Evolutionary conservation across 2,888 invertebrate species (phyloP), one percentile per base, ranked within the genome.

Genomic region (Protophormia terraenovae): DNA sequence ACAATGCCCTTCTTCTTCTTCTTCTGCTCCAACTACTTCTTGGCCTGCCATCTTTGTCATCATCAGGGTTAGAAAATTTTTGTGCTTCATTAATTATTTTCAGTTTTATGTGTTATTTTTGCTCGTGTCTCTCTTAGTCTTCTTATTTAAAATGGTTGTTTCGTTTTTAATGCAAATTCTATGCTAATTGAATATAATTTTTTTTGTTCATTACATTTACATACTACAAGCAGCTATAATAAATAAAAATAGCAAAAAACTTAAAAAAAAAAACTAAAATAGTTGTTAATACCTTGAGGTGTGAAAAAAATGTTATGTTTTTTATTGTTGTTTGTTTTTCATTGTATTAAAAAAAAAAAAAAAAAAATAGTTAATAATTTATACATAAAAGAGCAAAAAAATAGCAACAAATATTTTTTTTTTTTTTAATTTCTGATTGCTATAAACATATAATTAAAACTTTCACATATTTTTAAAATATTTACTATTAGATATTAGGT

Each of bases 101-200:
- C 16, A 50, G 19, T 62, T 71, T 55, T 16, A 24, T 22, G 32
- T 16, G 24, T 58, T 45, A 45, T 47, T 55, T 35, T 29, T 64
- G 55, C 41, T 78, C 72, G 58, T 75, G 73, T 47, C 69, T 84
- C n/a, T n/a, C n/a, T n/a, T n/a, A n/a, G 83, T 71, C 62, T 64
- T 69, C 50, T 55, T 60, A 77, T 84, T 64, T 47, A 84, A 79
- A 84, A 76, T 80, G 71, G 80, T 41, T 76, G 66, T 38, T 66
- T 27, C n/a, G n/a, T n/a, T 50, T 55, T 80, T 80, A 90, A 91
- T 91, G 90, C 87, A 87, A 88, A 91, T 91, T 90, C 90, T 89
- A 91, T 90, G 91, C 90, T 90, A 90, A 91, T 90, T 86, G 86
- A 86, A 87, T 86, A 86, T 73, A 83, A 67, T 53, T 79, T 82